Evolutionary conservation across 2,113 vertebrate genomes (phyloP), one percentile per base, ranked within the genome.

Genomic region (Panurus biarmicus): DNA sequence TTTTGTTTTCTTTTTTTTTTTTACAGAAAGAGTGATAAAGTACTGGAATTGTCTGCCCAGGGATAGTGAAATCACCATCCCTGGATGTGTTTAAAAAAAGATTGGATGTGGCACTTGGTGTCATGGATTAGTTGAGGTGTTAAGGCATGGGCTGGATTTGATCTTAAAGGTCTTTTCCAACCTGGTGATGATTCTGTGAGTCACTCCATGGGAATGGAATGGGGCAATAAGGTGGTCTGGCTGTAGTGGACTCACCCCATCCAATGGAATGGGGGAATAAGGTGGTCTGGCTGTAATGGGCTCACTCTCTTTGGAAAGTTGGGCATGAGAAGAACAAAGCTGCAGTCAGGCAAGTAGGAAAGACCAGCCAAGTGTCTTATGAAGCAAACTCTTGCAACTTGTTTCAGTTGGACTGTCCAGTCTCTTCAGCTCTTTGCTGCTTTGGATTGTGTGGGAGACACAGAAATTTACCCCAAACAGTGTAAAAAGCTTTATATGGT

Each of bases 11-110:
- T 5, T 33, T 25, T 75, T 38, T 31, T 19, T 44, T 35, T 73
- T 45, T 22, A 47, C 11, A 35, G 23, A 26, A 77, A 26, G 6
- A 4, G 8, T 62, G 36, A 22, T 62, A 5, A 62, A 51, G 14
- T 6, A 6, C 3, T 77, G 36, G 36, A n/a, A 21, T n/a, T 1
- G 1, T 14, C 54, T 60, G 29, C 36, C 35, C 0, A 0, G 10
- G 14, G 69, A 35, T 47, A 44, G 22, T 4, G 33, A n/a, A 42
- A 10, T 8, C 58, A 8, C 47, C 23, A n/a, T 42, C 36, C 47
- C 29, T 42, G 47, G 40, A 0, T 22, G 18, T 45, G 40, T 28
- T 73, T 73, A 44, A 57, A 7, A 23, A 9, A n/a, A n/a, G 23
- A 6, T 3, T 42, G 74, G 23, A 51, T n/a, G 23, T 62, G 36